Base-by-base conservation (phyloP, 2,888 invertebrate species). In the Crioceris asparagi region DNA sequence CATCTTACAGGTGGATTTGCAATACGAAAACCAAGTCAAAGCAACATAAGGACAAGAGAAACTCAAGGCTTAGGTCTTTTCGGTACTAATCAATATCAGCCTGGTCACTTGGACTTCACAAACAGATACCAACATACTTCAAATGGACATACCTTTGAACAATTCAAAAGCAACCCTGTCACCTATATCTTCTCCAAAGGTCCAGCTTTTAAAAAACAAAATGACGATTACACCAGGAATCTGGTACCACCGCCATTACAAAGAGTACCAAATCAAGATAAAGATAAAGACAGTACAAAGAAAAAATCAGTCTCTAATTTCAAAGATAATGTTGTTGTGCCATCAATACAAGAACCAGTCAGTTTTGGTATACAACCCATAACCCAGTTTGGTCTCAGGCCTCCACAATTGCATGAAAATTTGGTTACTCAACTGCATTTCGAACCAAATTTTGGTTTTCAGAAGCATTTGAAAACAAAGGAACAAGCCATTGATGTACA, bases 51-150 rank as follows among this genome's bases (percentile, higher is more conserved):
- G 37, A 51, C 51, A 3, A 44, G 58, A 33, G 56, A 58, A 46
- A 48, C 56, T 3, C 44, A 49, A 36, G 55, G 51, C 11, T 36
- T 52, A 30, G 48, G 45, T 5, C 36, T 51, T 30, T 38, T 50
- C 19, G 51, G 43, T 62, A 70, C 49, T 66, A 72, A 47, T 68
- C 71, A 46, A 54, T 56, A 66, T 61, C 44, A 67, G 64, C 23
- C 65, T 56, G 44, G 63, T 61, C 40, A 67, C 33, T 38, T 56
- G 10, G 59, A 61, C 29, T 54, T 57, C 38, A 46, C 49, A 23
- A 60, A 55, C 40, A 50, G 57, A 32, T 61, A 55, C 39, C 50
- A 67, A 59, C 4, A 66, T 56, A 49, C 55, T 56, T 55, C 60
- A 4, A 67, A 65, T 44, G 64, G 66, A 32, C 51, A 58, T 39